Evolutionary conservation across 2,113 vertebrate genomes (phyloP).

Genomic region (Nycticryphes semicollaris): DNA sequence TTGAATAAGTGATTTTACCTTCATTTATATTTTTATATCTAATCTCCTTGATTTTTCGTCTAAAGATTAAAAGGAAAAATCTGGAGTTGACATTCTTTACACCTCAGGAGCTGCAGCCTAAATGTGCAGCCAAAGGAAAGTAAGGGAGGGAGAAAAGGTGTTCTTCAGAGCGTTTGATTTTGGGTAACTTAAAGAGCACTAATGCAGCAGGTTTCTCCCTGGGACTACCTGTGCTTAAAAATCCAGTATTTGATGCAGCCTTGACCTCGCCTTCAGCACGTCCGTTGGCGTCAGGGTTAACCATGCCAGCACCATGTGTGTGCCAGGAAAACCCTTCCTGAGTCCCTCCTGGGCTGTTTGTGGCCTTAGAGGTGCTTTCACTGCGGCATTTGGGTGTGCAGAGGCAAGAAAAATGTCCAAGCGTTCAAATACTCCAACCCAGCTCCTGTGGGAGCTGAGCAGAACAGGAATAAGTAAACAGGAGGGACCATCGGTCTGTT

Average conservation of each 20-base stretch:
- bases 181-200: not conserved
- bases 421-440: not conserved
- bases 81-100: not conserved
- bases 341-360: not conserved
- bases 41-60: not conserved
- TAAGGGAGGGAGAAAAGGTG: not conserved
- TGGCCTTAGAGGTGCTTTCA: not conserved
- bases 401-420: not conserved
- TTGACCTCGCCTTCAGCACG: not conserved
- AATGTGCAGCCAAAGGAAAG: not conserved
- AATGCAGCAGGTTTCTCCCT: not conserved
- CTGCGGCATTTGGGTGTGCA: not conserved
- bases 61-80: not conserved
- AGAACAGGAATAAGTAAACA: not conserved
- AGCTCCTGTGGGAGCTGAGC: not conserved
- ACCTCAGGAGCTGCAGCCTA: not conserved
- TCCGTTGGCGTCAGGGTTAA: not conserved
- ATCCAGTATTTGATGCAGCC: not conserved
- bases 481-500: not conserved
- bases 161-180: not conserved
- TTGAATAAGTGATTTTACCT: not conserved
- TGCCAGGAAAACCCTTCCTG: not conserved
- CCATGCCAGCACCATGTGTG: not conserved
- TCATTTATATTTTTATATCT: not conserved
- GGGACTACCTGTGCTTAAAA: not conserved